Evolutionary conservation across 2,797 vertebrate species (phyloP).

Genomic region (Esox lucius): DNA sequence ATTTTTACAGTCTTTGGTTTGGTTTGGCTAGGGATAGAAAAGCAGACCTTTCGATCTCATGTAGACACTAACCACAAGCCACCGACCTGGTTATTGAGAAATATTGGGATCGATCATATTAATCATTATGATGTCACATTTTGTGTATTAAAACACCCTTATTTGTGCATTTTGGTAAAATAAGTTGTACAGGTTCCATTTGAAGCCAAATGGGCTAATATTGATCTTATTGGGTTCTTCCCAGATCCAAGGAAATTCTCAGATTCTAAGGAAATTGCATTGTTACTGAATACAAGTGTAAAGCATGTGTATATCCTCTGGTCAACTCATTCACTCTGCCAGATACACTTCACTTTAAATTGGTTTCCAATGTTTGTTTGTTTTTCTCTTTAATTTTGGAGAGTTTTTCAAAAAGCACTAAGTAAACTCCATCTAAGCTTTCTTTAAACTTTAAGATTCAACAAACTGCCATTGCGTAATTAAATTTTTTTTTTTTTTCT

Average conservation of each 20-base stretch:
- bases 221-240: slow-evolving; percentile 1
- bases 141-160: background rate
- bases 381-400: slow-evolving; percentile 50
- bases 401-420: slow-evolving; percentile 44
- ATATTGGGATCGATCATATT: background rate
- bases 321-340: slow-evolving; percentile 19
- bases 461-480: background rate
- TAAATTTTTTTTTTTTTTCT: too few relatives aligned
- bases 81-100: background rate
- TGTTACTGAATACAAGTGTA: slow-evolving; percentile 2
- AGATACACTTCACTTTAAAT: slow-evolving; percentile 19
- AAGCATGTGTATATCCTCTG: slow-evolving; percentile 24
- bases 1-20: background rate
- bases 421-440: slow-evolving; percentile 38
- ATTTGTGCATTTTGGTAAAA: background rate
- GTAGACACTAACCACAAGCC: background rate
- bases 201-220: background rate
- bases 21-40: background rate
- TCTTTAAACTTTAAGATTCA: slow-evolving; percentile 28
- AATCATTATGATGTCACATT: background rate
- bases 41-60: background rate
- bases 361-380: slow-evolving; percentile 25
- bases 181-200: background rate
- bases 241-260: slow-evolving; percentile 11
- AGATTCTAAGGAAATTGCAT: background rate